Conservation (phyloP, 2,888 invertebrate genomes). For the Orthosia gothica region DNA sequence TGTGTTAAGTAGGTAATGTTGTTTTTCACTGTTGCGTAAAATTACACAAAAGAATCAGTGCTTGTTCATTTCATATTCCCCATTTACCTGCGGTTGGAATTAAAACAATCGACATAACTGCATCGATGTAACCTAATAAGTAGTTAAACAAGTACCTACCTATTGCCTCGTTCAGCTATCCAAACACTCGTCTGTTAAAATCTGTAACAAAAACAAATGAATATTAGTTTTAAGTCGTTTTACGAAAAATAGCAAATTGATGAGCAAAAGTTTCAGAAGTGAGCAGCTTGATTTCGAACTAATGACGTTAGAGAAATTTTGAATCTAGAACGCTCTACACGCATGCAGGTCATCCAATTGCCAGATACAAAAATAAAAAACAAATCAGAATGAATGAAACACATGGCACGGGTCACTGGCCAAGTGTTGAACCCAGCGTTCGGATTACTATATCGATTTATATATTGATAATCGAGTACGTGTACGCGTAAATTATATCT, state of each 20-base stretch:
- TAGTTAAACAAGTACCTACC: conserved; percentile 69
- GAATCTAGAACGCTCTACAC: conserved; percentile 36
- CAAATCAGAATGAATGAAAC: conserved; percentile 62
- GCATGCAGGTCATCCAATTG: conserved; percentile 8
- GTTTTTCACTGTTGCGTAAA: not conserved
- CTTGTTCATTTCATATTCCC: not conserved
- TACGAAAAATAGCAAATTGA: not conserved
- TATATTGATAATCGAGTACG: conserved; percentile 74
- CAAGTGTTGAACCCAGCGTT: conserved; percentile 74
- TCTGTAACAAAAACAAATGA: conserved; percentile 80
- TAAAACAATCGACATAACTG: not conserved
- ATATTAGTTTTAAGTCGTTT: conserved; percentile 11
- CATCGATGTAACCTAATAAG: not conserved
- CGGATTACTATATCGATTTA: conserved; percentile 78
- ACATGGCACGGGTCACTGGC: conserved; percentile 80
- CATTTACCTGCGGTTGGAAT: not conserved
- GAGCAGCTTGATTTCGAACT: not conserved
- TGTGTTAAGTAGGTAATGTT: not conserved
- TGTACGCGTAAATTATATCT: conserved; percentile 68
- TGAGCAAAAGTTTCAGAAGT: not conserved
- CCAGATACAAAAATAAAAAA: conserved; percentile 51
- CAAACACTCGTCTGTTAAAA: conserved; percentile 80
- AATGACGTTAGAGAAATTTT: not conserved
- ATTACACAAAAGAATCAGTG: too few species aligned
- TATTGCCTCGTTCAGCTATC: conserved; percentile 87